Evolutionary conservation across 2,113 vertebrate genomes (phyloP), one percentile per base, ranked within the genome.

Genomic region (Amblyornis subalaris): DNA sequence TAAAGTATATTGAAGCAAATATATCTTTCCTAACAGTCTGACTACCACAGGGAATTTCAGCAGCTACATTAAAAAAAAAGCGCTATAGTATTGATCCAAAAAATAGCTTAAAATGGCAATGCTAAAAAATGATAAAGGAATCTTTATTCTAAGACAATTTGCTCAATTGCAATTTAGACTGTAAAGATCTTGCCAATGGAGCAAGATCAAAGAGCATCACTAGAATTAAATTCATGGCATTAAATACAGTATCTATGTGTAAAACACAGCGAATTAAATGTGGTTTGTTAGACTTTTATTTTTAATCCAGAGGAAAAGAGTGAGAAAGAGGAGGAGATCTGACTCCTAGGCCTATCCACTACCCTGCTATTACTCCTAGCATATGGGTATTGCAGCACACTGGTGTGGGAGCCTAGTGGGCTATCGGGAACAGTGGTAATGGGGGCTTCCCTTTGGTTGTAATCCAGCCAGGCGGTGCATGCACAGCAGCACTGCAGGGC

Each of bases 361-460:
- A 28, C 35, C 24, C 15, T 80, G 35, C 33, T 61, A 9, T 57
- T 20, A 24, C 6, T 22, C 42, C 38, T 44, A 9, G 42, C 20
- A n/a, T 2, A 8, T 14, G 19, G 12, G 3, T 29, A 5, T n/a
- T 64, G 78, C 55, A 89, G 76, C 21, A 20, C 6, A 4, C 55
- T n/a, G 44, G 5, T 60, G 67, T 21, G 28, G 48, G 57, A 60
- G 26, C 10, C 79, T 21, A 70, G 26, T 22, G 45, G 29, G 35
- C 6, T 28, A 13, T 2, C 44, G 55, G 38, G 38, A 29, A 25
- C n/a, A 48, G 31, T 10, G 21, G 7, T 21, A 16, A 29, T 3
- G 13, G 19, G 3, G 13, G 6, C 12, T 81, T 40, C 60, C 58
- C 44, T 42, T 65, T 0, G 0, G 6, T n/a, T 85, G 50, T 22